Percentiles rank a stretch among this genome's conserved stretches.
Conservation (phyloP, 1,140 invertebrate genomes). For the Wiebesia pumilae region DNA sequence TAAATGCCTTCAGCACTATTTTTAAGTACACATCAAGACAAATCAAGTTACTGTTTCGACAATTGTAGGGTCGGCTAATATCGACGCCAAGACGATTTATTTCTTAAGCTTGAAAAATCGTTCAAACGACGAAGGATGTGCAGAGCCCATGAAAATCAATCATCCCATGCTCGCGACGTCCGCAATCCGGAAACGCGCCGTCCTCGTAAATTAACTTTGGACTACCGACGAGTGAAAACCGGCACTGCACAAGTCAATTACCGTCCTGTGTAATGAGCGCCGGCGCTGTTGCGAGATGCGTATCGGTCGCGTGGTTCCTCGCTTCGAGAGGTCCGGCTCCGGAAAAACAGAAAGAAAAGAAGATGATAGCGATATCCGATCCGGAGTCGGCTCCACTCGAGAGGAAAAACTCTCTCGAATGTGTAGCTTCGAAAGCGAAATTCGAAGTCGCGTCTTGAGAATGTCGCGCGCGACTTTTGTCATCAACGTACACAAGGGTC, state of each 20-base stretch:
- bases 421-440: not conserved
- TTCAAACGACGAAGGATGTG: not conserved
- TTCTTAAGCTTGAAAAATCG: not conserved
- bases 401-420: not conserved
- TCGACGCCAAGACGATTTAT: not conserved
- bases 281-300: slow-evolving; percentile 12
- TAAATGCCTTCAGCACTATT: not conserved
- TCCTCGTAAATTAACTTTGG: slow-evolving; percentile 4
- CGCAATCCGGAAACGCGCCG: slow-evolving; percentile 11
- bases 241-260: slow-evolving; percentile 23
- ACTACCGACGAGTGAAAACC: slow-evolving; percentile 4
- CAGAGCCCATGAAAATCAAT: slow-evolving; percentile 2
- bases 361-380: not conserved
- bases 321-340: not conserved
- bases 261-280: slow-evolving; percentile 3
- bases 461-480: not conserved
- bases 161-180: not conserved
- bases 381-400: not conserved
- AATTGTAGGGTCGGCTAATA: not conserved
- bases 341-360: not conserved
- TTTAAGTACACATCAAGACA: not conserved
- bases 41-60: not conserved
- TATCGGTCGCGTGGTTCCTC: not conserved
- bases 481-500: too few relatives aligned
- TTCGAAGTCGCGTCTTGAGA: not conserved